Conservation (phyloP, 1,140 invertebrate genomes). For the Drosophila kikkawai region DNA sequence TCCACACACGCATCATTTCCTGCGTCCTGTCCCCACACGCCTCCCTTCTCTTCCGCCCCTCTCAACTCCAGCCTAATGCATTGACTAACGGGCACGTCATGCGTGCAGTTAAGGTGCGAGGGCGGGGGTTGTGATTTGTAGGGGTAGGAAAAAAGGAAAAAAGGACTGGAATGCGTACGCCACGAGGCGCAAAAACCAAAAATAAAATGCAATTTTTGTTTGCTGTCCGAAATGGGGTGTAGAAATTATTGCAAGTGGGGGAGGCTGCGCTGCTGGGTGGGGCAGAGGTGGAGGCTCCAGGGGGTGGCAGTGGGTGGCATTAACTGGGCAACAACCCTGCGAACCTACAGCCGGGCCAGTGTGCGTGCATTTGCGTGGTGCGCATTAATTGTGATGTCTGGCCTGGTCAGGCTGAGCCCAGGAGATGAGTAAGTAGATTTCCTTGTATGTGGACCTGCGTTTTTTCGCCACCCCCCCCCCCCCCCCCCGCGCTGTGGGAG, state of each 20-base stretch:
- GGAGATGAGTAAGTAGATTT: constrained; percentile 82
- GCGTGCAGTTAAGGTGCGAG: constrained; percentile 29
- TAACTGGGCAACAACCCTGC: constrained; percentile 54
- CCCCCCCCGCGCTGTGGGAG: constrained; percentile 1
- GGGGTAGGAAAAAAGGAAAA: constrained; percentile 34
- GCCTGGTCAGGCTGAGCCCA: constrained; percentile 39
- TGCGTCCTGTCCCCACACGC: background rate
- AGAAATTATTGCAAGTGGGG: constrained; percentile 67
- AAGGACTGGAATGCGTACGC: constrained; percentile 32
- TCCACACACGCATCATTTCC: constrained; percentile 13
- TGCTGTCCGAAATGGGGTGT: constrained; percentile 56
- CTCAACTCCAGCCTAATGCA: constrained; percentile 59
- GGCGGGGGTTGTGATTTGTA: constrained; percentile 45
- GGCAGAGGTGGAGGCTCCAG: background rate
- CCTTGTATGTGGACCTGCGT: constrained; percentile 68
- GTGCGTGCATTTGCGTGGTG: constrained; percentile 48
- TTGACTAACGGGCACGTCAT: constrained; percentile 72
- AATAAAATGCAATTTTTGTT: constrained; percentile 84
- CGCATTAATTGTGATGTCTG: constrained; percentile 82
- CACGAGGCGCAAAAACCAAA: constrained; percentile 67
- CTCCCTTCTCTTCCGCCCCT: background rate
- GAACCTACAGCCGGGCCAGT: constrained; percentile 17
- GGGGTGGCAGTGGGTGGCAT: constrained; percentile 62
- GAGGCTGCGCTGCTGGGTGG: background rate
- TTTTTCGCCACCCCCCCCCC: constrained; percentile 24